phyloP scores from a whole-genome alignment of 2,113 vertebrate genomes.

The Pseudopipra pipra region DNA sequence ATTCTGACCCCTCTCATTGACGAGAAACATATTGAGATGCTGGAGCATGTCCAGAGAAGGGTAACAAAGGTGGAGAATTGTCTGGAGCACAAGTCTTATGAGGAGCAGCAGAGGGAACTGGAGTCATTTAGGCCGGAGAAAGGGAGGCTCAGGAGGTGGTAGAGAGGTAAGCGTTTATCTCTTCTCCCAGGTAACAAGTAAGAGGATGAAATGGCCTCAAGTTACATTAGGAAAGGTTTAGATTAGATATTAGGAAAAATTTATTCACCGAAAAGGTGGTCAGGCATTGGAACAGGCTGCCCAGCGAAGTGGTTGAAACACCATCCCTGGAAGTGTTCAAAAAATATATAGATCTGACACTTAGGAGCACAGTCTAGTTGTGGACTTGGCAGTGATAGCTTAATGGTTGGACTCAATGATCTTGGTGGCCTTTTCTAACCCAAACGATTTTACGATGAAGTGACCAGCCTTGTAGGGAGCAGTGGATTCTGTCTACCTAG shows the following conservation, averaged over 20 bases:
- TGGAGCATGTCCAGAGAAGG: background rate
- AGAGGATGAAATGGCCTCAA: background rate
- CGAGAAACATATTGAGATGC: background rate
- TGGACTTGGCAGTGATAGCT: background rate
- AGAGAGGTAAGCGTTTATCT: background rate
- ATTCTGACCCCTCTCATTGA: no score
- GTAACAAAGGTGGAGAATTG: background rate
- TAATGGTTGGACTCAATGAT: background rate
- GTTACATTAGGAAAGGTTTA: background rate
- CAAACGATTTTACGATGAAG: background rate
- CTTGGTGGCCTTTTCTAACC: background rate
- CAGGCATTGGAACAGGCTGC: background rate
- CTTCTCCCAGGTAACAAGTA: background rate
- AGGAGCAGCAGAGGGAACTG: background rate
- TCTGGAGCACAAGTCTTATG: background rate
- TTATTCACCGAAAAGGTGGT: background rate
- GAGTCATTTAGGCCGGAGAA: background rate
- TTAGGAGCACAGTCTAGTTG: background rate
- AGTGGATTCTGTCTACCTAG: background rate
- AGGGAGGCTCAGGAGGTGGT: background rate
- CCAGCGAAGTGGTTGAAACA: background rate
- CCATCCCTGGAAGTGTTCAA: fast-evolving
- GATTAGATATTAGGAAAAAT: background rate
- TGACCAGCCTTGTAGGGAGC: background rate
- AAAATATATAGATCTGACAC: background rate